A percentile compares a stretch with the other conserved stretches of the same genome.
These are phyloP conservation scores for Pseudotriccus pelzelni DNA, from an alignment of 2,797 vertebrate genomes.

Conservation along the genomic window DNA sequence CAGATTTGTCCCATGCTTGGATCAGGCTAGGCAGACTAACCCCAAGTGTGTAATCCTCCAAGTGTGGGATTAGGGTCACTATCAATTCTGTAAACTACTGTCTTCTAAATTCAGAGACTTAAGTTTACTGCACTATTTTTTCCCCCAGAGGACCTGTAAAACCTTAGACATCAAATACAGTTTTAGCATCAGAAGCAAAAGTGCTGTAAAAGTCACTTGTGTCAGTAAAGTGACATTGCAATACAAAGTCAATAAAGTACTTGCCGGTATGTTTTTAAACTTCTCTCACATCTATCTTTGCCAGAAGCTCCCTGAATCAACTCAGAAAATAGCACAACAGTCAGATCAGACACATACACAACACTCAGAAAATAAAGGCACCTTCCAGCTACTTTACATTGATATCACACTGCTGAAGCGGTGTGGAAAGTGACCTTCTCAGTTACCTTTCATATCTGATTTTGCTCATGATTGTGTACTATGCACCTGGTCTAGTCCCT, in stretches of 20 bases:
- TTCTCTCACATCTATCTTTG: background rate
- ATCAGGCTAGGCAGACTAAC: background rate
- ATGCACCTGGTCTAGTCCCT: background rate
- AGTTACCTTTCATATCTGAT: background rate
- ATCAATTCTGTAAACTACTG: background rate
- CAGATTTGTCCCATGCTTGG: background rate
- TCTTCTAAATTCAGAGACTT: background rate
- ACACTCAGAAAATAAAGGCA: background rate
- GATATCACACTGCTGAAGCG: background rate
- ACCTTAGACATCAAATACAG: background rate
- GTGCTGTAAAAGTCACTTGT: background rate
- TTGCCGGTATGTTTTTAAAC: background rate
- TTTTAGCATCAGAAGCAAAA: background rate
- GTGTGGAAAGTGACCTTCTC: background rate
- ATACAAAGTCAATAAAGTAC: background rate
- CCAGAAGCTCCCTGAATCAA: background rate
- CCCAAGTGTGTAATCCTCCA: background rate
- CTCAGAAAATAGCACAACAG: background rate
- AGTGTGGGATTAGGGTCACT: background rate
- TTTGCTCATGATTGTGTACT: background rate
- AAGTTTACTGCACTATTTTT: background rate
- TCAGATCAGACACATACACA: background rate
- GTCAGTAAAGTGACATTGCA: background rate
- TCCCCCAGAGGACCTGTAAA: background rate
- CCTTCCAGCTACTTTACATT: background rate